These are phyloP conservation scores for Microcebus jonahi DNA, from an alignment of 2,113 vertebrate species.

Conservation along the genomic window DNA sequence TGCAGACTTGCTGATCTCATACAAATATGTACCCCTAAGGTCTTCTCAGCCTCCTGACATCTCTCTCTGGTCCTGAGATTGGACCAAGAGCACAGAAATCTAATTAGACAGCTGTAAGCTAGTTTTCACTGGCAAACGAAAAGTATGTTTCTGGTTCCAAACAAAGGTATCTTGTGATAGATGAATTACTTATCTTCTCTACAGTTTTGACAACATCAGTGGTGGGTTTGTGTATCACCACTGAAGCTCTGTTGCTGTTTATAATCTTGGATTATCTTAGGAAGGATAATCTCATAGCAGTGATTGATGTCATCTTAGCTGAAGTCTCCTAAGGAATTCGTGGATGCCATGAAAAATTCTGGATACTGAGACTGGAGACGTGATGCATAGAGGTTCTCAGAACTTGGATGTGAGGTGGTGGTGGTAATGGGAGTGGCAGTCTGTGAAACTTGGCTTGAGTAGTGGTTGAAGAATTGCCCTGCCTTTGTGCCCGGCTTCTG, in stretches of 20 bases:
- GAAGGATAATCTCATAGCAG: neutral
- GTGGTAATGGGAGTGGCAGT: neutral
- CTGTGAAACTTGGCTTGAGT: neutral
- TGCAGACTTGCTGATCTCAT: neutral
- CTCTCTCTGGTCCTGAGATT: neutral
- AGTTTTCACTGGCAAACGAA: neutral
- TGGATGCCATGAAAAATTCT: neutral
- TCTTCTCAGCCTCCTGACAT: neutral
- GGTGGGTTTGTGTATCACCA: neutral
- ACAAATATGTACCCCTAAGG: neutral
- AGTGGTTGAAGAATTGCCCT: neutral
- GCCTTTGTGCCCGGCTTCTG: neutral
- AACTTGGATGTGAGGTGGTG: neutral
- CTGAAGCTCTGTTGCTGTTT: neutral
- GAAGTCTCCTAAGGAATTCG: neutral
- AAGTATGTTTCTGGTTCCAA: neutral
- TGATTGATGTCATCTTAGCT: neutral
- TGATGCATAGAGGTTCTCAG: rapidly evolving
- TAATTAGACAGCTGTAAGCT: neutral
- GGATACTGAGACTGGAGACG: neutral
- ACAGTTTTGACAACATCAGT: neutral
- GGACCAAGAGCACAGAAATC: neutral
- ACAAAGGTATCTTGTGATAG: neutral
- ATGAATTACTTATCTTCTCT: neutral
- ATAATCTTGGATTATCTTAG: neutral